phyloP scores from a whole-genome alignment of 1,140 invertebrate genomes.

The Sesamia nonagrioides region DNA sequence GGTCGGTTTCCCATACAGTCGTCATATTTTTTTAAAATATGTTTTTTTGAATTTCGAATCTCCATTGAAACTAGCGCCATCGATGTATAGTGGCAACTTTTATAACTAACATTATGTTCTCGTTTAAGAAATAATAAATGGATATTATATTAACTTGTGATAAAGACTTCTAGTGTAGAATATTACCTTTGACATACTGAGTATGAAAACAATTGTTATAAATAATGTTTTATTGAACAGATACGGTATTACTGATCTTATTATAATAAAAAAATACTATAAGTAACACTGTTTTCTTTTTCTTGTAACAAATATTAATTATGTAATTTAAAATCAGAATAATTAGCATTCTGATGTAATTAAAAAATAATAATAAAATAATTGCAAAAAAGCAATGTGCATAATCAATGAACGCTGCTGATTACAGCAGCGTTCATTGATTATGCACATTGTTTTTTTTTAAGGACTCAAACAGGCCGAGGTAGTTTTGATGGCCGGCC shows the following conservation, averaged over 20 bases:
- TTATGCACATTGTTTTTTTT: too few relatives aligned
- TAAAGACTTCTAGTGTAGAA: conserved; percentile 48
- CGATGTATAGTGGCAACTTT: neutral
- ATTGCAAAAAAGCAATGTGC: too few relatives aligned
- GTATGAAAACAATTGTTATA: conserved; percentile 42
- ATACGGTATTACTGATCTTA: conserved; percentile 49
- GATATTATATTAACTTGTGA: conserved; percentile 43
- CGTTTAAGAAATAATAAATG: conserved; percentile 7
- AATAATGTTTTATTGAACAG: conserved; percentile 47
- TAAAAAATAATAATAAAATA: too few relatives aligned
- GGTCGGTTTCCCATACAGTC: neutral
- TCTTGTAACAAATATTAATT: too few relatives aligned
- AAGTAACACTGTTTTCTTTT: conserved; percentile 13
- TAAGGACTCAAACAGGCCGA: too few relatives aligned
- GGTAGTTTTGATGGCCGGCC: too few relatives aligned
- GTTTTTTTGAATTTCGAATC: conserved; percentile 13
- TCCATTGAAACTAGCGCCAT: conserved; percentile 22
- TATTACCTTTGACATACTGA: conserved; percentile 44
- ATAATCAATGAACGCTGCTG: too few relatives aligned
- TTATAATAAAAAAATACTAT: conserved; percentile 37
- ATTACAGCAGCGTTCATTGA: too few relatives aligned
- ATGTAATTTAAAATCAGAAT: too few relatives aligned
- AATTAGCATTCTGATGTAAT: too few relatives aligned
- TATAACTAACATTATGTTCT: conserved; percentile 24
- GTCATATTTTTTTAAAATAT: neutral